phyloP scores from a whole-genome alignment of 2,797 vertebrate genomes.

The Botia almorhae region DNA sequence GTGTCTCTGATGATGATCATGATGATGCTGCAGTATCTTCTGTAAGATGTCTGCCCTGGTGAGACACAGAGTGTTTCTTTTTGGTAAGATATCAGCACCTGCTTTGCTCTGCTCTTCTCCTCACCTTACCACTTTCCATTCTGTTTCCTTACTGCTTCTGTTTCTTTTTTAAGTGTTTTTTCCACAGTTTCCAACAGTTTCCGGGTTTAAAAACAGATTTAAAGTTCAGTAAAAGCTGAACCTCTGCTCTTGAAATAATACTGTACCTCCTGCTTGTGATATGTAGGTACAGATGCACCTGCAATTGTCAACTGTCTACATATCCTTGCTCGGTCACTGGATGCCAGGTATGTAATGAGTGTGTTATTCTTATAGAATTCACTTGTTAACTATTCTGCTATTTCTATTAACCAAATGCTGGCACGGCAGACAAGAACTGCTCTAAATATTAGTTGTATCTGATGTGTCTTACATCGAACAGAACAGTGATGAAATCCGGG shows the following conservation, averaged over 20 bases:
- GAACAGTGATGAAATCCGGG: conserved; percentile 96
- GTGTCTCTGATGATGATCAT: conserved; percentile 32
- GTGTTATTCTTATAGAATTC: not conserved
- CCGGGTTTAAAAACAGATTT: not conserved
- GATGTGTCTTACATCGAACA: conserved; percentile 57
- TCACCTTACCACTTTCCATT: not conserved
- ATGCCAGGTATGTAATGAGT: conserved; percentile 82
- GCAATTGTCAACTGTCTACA: conserved; percentile 95
- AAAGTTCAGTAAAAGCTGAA: not conserved
- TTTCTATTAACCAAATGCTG: not conserved
- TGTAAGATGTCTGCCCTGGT: conserved; percentile 94
- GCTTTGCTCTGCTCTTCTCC: conserved; percentile 11
- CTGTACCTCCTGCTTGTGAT: conserved; percentile 13
- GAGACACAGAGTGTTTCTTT: conserved; percentile 93
- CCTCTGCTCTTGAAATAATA: not conserved
- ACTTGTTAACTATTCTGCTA: not conserved
- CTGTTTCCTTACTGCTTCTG: conserved; percentile 30
- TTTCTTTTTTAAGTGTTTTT: not conserved
- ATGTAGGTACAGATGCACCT: conserved; percentile 86
- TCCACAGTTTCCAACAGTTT: not conserved
- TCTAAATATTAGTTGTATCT: not conserved
- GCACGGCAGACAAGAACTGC: not conserved
- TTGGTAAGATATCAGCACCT: conserved; percentile 81
- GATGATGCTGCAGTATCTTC: conserved; percentile 84
- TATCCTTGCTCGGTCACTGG: conserved; percentile 90